These are phyloP conservation scores for Ceratina calcarata DNA, from an alignment of 1,140 invertebrate species.

Conservation along the genomic window DNA sequence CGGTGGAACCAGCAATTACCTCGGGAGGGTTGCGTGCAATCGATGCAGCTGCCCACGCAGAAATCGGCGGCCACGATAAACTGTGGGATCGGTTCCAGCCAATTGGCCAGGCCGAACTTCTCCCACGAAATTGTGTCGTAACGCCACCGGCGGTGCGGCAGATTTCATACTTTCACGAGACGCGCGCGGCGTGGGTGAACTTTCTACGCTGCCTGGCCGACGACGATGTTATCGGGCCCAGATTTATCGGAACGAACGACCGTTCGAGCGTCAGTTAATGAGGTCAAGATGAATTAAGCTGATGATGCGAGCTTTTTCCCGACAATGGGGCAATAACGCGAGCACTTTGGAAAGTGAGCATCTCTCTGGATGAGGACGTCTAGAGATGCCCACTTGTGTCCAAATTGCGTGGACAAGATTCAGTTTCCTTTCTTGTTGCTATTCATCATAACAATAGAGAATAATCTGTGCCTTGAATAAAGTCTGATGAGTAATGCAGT, in stretches of 20 bases:
- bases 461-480: too few relatives aligned
- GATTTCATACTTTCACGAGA: constrained; percentile 41
- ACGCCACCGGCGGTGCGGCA: constrained; percentile 32
- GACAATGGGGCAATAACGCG: constrained; percentile 12
- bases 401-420: too few relatives aligned
- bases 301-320: constrained; percentile 11
- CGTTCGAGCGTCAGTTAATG: constrained; percentile 12
- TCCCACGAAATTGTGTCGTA: constrained; percentile 49
- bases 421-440: too few relatives aligned
- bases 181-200: constrained; percentile 13
- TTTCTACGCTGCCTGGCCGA: constrained; percentile 15
- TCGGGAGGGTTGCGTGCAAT: not conserved
- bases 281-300: constrained; percentile 30
- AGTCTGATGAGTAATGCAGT: too few relatives aligned
- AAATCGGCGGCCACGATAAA: constrained; percentile 30
- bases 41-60: not conserved
- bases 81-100: constrained; percentile 18
- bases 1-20: not conserved
- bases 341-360: not conserved
- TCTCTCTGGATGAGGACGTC: not conserved
- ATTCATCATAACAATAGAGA: too few relatives aligned
- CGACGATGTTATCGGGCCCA: constrained; percentile 16
- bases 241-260: constrained; percentile 13
- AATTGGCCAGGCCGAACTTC: constrained; percentile 31
- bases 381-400: too few relatives aligned